phyloP scores from a whole-genome alignment of 1,140 invertebrate genomes.

The Contarinia nasturtii region DNA sequence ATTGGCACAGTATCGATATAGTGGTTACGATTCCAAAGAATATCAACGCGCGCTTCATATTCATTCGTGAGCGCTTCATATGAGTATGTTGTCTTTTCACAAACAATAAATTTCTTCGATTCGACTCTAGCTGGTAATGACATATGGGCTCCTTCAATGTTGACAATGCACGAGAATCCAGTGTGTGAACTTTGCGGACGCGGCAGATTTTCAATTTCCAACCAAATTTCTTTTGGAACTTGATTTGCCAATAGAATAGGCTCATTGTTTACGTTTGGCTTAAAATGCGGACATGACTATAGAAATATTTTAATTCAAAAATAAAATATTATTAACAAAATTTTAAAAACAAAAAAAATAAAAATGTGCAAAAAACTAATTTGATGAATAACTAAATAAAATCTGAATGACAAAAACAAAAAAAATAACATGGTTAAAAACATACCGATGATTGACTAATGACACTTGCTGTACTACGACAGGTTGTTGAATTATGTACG shows the following conservation, averaged over 20 bases:
- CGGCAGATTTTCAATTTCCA: conserved; percentile 79
- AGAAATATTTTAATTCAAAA: conserved; percentile 1
- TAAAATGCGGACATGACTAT: conserved; percentile 63
- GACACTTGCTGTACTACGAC: conserved; percentile 49
- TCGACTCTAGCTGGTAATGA: conserved; percentile 70
- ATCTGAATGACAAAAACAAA: background rate
- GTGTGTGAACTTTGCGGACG: conserved; percentile 68
- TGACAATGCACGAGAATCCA: conserved; percentile 78
- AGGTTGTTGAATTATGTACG: conserved; percentile 65
- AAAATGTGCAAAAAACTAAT: conserved; percentile 1
- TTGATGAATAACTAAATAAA: conserved; percentile 4
- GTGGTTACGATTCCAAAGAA: conserved; percentile 84
- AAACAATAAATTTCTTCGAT: conserved; percentile 62
- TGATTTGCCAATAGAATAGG: conserved; percentile 69
- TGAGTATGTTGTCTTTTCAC: conserved; percentile 77
- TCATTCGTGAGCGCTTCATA: conserved; percentile 72
- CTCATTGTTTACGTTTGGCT: conserved; percentile 27
- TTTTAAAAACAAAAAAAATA: conserved; percentile 1
- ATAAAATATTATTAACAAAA: too few species aligned
- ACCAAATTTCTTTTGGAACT: conserved; percentile 67
- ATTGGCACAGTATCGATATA: conserved; percentile 79
- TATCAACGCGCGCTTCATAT: conserved; percentile 71
- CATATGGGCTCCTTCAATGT: conserved; percentile 78
- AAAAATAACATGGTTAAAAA: conserved; percentile 2
- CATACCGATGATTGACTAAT: conserved; percentile 37